phyloP scores from a whole-genome alignment of 2,113 vertebrate genomes.

The Camelus dromedarius region DNA sequence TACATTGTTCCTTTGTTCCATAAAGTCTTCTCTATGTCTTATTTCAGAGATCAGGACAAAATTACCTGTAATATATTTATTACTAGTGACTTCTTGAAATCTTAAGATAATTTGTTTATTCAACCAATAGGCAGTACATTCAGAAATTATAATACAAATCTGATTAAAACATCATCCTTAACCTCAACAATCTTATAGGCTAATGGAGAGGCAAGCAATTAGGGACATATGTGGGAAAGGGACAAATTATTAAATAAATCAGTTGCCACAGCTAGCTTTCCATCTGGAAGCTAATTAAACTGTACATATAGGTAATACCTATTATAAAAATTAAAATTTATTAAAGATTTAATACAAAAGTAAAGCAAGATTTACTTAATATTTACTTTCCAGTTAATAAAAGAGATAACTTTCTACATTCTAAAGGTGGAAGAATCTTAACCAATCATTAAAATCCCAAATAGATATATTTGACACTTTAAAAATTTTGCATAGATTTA shows the following conservation, averaged over 20 bases:
- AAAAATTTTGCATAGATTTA: neutral
- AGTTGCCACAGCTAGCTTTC: neutral
- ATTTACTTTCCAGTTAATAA: neutral
- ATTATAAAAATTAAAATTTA: neutral
- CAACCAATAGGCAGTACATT: neutral
- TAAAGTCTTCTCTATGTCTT: neutral
- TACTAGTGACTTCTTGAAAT: neutral
- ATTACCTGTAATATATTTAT: neutral
- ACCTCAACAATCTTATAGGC: neutral
- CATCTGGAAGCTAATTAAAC: neutral
- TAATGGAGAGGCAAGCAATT: neutral
- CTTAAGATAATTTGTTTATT: neutral
- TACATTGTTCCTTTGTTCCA: constrained; percentile 69
- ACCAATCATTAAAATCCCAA: neutral
- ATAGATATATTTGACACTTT: neutral
- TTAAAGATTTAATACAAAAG: neutral
- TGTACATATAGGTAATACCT: neutral
- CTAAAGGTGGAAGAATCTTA: neutral
- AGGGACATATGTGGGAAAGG: neutral
- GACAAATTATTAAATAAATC: neutral
- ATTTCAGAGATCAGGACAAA: neutral
- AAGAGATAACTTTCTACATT: neutral
- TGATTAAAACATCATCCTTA: neutral
- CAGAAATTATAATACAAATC: neutral
- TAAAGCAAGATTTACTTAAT: neutral